phyloP scores from a whole-genome alignment of 2,797 vertebrate species.

The Fundulus diaphanus region DNA sequence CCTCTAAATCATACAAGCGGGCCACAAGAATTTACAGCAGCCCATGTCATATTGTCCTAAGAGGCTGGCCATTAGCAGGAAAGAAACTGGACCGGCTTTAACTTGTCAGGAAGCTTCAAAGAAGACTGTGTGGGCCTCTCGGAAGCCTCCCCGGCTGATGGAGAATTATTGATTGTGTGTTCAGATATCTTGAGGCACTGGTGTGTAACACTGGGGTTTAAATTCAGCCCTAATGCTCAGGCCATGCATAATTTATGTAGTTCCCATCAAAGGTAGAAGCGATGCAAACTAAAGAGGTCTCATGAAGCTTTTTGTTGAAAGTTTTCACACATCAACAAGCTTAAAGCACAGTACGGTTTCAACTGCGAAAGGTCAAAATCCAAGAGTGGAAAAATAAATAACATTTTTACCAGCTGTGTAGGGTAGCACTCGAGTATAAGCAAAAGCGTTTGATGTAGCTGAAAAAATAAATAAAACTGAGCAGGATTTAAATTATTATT shows the following conservation, averaged over 20 bases:
- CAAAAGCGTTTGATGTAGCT: constrained; percentile 36
- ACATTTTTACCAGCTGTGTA: constrained; percentile 23
- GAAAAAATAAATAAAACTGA: constrained; percentile 21
- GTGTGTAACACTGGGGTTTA: constrained; percentile 82
- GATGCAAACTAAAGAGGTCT: constrained; percentile 76
- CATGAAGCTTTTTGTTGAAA: constrained; percentile 78
- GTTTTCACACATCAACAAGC: constrained; percentile 79
- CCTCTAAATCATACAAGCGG: constrained; percentile 49
- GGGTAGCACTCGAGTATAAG: constrained; percentile 1
- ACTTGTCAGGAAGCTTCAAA: constrained; percentile 84
- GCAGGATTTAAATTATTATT: constrained; percentile 32
- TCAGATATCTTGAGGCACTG: constrained; percentile 82
- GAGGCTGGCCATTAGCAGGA: constrained; percentile 75
- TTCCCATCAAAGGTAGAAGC: constrained; percentile 81
- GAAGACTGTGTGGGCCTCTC: constrained; percentile 74
- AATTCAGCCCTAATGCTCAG: constrained; percentile 78
- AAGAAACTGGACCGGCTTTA: constrained; percentile 79
- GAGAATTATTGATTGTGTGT: constrained; percentile 84
- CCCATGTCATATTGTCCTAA: constrained; percentile 64
- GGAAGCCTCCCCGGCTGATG: constrained; percentile 77
- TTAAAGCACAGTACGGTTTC: constrained; percentile 62
- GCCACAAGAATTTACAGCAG: constrained; percentile 58
- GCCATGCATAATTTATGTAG: constrained; percentile 81
- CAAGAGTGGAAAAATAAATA: constrained; percentile 21
- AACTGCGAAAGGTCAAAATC: constrained; percentile 58